phyloP scores from a whole-genome alignment of 2,797 vertebrate species.

The Phaenicophaeus curvirostris region DNA sequence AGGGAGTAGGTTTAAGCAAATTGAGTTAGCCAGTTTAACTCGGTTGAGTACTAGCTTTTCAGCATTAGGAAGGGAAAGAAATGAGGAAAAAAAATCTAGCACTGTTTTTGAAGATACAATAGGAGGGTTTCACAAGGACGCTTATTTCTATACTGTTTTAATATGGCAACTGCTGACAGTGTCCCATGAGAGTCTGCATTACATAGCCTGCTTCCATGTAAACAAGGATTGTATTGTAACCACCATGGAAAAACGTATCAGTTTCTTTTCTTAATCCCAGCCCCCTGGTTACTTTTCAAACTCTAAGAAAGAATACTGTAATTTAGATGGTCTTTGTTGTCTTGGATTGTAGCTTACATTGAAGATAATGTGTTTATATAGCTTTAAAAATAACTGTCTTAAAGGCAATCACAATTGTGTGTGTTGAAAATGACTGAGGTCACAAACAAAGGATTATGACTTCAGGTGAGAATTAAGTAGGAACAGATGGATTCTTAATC shows the following conservation, averaged over 20 bases:
- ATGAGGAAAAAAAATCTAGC: neutral
- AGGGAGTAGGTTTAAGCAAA: neutral
- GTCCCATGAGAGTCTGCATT: neutral
- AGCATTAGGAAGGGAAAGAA: neutral
- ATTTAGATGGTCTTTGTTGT: neutral
- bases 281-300: neutral
- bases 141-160: neutral
- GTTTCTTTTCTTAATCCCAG: neutral
- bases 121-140: neutral
- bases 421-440: conserved; percentile 40
- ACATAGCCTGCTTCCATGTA: neutral
- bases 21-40: neutral
- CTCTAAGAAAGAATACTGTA: neutral
- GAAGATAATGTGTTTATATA: neutral
- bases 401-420: conserved; percentile 1
- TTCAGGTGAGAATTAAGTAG: conserved; percentile 61
- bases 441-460: conserved; percentile 49
- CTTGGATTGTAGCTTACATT: neutral
- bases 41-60: neutral
- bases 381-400: conserved; percentile 38
- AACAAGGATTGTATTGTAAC: neutral
- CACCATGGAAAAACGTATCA: neutral
- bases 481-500: conserved; percentile 70
- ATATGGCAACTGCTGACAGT: neutral
- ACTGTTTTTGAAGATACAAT: neutral